Conservation (phyloP, 2,113 vertebrate species). For the Marcusenius ussheri region DNA sequence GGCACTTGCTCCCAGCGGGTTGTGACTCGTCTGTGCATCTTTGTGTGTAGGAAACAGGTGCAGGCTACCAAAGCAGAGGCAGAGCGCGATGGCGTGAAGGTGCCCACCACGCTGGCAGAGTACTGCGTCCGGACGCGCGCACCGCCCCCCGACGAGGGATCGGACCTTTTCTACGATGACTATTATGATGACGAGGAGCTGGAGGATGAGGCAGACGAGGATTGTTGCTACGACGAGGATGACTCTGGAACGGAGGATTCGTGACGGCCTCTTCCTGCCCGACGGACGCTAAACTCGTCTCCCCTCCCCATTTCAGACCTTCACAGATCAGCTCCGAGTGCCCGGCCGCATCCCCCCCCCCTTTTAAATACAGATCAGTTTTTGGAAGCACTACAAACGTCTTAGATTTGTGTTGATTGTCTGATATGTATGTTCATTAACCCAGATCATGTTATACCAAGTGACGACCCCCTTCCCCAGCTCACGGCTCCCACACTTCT, state of each 20-base stretch:
- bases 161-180: conserved; percentile 91
- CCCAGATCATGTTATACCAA: neutral
- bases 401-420: neutral
- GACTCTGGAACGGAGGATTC: conserved; percentile 91
- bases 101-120: conserved; percentile 90
- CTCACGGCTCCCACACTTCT: neutral
- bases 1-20: neutral
- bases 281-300: neutral
- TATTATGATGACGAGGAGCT: conserved; percentile 84
- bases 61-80: conserved; percentile 86
- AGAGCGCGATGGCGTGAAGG: conserved; percentile 85
- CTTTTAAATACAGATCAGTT: neutral
- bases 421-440: neutral
- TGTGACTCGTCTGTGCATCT: neutral
- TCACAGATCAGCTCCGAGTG: neutral
- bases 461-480: neutral
- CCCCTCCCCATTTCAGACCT: neutral
- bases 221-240: conserved; percentile 83
- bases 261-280: conserved; percentile 56
- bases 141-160: conserved; percentile 78
- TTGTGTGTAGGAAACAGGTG: conserved; percentile 79
- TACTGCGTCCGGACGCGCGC: conserved; percentile 89
- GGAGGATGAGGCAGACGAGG: conserved; percentile 68
- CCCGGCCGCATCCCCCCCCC: neutral
- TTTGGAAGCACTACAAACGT: neutral